Conservation (phyloP, 2,888 invertebrate species). For the Spialia ferax region DNA sequence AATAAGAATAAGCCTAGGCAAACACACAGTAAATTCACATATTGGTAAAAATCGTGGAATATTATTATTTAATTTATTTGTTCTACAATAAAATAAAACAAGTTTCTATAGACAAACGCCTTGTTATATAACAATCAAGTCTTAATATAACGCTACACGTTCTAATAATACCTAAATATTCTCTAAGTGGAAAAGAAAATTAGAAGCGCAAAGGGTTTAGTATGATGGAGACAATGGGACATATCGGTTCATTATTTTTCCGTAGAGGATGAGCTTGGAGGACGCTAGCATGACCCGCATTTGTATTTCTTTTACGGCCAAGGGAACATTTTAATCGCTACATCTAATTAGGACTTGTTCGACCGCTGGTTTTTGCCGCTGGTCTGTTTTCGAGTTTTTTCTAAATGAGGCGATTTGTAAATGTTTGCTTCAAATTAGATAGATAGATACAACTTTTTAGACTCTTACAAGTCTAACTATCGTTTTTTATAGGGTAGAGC, state of each 20-base stretch:
- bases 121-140: too few relatives aligned
- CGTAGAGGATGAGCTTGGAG: neutral
- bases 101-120: too few relatives aligned
- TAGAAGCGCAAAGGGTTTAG: too few relatives aligned
- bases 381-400: neutral
- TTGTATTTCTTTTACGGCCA: constrained; percentile 12
- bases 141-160: too few relatives aligned
- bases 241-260: constrained; percentile 1
- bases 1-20: neutral
- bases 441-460: neutral
- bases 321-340: constrained; percentile 5
- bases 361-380: neutral
- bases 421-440: neutral
- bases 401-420: too few relatives aligned
- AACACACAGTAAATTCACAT: too few relatives aligned
- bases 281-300: constrained; percentile 11
- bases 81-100: too few relatives aligned
- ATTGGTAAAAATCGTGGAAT: neutral
- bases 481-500: too few relatives aligned
- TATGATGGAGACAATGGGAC: constrained; percentile 1
- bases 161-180: too few relatives aligned
- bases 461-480: too few relatives aligned
- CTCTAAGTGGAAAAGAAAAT: too few relatives aligned
- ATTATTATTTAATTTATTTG: too few relatives aligned
- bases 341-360: constrained; percentile 13